Conservation (phyloP, 2,888 invertebrate species). For the Autographa gamma region DNA sequence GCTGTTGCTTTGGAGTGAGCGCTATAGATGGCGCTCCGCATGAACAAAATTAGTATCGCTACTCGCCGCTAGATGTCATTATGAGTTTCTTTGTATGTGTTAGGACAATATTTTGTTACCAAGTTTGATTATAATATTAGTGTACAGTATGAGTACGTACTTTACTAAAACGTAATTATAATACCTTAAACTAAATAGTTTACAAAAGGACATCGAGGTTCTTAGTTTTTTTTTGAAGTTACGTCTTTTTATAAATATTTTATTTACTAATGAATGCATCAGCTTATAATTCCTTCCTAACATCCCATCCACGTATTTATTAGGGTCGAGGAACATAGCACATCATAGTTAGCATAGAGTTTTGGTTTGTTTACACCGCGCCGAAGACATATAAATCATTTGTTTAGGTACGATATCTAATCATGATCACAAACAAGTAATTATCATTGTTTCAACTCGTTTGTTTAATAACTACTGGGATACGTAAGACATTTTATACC, state of each 20-base stretch:
- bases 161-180: no score
- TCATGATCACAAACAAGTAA: neutral
- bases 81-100: neutral
- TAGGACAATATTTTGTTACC: no score
- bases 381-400: neutral
- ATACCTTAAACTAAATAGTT: no score
- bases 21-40: neutral
- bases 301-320: neutral
- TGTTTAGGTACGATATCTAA: neutral
- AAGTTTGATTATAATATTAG: no score
- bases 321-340: neutral
- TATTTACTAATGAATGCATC: neutral
- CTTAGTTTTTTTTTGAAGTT: no score
- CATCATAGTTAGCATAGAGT: neutral
- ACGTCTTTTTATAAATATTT: no score
- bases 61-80: slow-evolving; percentile 42
- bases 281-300: neutral
- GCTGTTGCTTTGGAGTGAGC: neutral
- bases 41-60: slow-evolving; percentile 15
- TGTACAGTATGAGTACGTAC: no score
- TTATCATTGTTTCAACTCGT: neutral
- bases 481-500: neutral
- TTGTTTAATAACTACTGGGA: neutral
- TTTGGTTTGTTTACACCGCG: neutral
- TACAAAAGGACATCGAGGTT: no score